Percentiles rank a stretch among this genome's conserved stretches.
phyloP scores from a whole-genome alignment of 2,888 invertebrate genomes.

The Heliconius sara region DNA sequence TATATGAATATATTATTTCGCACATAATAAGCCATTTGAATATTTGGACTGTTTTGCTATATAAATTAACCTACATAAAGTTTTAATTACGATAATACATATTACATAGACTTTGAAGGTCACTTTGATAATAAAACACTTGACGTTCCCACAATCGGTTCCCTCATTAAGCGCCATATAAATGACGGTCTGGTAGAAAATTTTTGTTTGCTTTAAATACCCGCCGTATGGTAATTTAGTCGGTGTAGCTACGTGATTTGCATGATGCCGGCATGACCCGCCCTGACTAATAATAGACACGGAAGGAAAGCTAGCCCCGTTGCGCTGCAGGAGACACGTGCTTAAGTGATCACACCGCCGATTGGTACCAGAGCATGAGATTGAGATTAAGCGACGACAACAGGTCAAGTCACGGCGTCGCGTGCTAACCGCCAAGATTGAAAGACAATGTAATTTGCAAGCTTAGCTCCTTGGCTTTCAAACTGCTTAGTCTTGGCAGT shows the following conservation, averaged over 20 bases:
- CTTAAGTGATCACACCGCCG: constrained; percentile 52
- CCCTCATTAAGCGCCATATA: constrained; percentile 40
- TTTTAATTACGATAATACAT: constrained; percentile 3
- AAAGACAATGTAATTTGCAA: constrained; percentile 30
- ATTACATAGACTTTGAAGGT: background rate
- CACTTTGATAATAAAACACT: constrained; percentile 20
- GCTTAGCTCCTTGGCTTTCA: constrained; percentile 15
- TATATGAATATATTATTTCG: background rate
- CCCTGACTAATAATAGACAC: constrained; percentile 77
- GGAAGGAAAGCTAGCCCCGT: constrained; percentile 78
- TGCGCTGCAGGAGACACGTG: constrained; percentile 70
- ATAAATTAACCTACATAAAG: constrained; percentile 4
- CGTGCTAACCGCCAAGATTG: constrained; percentile 35
- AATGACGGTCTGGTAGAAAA: constrained; percentile 29
- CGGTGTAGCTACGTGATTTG: constrained; percentile 75
- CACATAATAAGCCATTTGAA: background rate
- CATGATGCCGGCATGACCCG: constrained; percentile 74
- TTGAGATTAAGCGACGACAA: constrained; percentile 37
- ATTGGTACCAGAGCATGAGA: constrained; percentile 38
- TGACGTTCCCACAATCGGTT: constrained; percentile 20
- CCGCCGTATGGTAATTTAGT: constrained; percentile 68
- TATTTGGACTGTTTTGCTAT: constrained; percentile 5
- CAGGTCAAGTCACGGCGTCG: constrained; percentile 42
- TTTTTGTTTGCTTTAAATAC: constrained; percentile 57
- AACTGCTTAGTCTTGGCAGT: background rate